Evolutionary conservation across 2,113 vertebrate species (phyloP).

Genomic region (Podocnemis expansa): DNA sequence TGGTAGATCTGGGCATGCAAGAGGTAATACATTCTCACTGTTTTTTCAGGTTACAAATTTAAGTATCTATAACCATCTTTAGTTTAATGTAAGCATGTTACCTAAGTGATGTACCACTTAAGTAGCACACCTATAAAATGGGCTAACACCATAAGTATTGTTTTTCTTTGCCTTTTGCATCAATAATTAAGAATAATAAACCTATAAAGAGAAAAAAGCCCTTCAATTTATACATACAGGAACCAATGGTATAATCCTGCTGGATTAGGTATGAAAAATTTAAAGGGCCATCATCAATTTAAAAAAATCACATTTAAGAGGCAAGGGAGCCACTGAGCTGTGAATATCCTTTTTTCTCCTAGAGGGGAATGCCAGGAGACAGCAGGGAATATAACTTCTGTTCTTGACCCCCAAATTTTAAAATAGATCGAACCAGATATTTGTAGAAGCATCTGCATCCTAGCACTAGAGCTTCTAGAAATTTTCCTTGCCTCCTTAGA

Average conservation of each 20-base stretch:
- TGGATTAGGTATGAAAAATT: not conserved
- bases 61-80: not conserved
- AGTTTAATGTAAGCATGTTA: not conserved
- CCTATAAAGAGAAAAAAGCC: not conserved
- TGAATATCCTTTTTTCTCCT: not conserved
- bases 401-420: not conserved
- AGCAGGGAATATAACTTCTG: not conserved
- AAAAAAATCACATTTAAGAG: not conserved
- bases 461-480: accelerated
- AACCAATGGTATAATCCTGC: not conserved
- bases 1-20: conserved; percentile 74
- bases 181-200: not conserved
- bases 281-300: not conserved
- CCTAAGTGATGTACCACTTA: not conserved
- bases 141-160: not conserved
- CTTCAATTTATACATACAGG: not conserved
- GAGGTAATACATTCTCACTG: conserved; percentile 40
- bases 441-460: not conserved
- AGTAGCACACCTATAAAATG: not conserved
- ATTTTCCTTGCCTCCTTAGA: not conserved
- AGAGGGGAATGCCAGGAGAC: not conserved
- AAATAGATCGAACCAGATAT: not conserved
- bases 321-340: not conserved
- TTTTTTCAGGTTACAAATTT: not conserved
- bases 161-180: not conserved